phyloP scores from a whole-genome alignment of 2,113 vertebrate species.

The Catagonus wagneri region DNA sequence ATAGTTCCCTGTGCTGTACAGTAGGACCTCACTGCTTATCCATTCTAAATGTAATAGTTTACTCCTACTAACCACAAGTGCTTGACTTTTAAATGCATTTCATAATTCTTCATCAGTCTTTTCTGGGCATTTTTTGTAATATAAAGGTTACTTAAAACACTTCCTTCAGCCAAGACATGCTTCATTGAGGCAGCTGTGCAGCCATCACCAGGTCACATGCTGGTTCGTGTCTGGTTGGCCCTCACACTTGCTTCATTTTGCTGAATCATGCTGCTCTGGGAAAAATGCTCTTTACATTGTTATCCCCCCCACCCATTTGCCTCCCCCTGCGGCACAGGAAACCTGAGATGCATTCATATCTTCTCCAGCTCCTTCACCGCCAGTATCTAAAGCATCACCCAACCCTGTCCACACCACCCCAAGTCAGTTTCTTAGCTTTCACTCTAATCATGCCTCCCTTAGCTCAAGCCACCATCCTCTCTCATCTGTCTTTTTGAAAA shows the following conservation, averaged over 20 bases:
- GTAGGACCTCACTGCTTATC: too few relatives aligned
- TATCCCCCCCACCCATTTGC: background rate
- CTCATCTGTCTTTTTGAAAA: background rate
- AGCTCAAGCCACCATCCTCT: background rate
- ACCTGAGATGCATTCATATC: background rate
- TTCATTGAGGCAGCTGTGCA: fast-evolving
- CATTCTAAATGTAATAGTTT: too few relatives aligned
- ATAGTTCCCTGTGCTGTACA: too few relatives aligned
- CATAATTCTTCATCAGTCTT: too few relatives aligned
- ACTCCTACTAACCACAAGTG: too few relatives aligned
- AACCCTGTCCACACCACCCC: fast-evolving
- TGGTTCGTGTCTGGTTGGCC: fast-evolving
- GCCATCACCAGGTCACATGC: fast-evolving
- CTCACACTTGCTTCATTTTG: background rate
- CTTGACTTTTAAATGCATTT: too few relatives aligned
- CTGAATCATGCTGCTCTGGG: background rate
- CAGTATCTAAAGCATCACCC: too few relatives aligned
- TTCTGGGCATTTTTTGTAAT: background rate
- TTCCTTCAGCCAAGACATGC: background rate
- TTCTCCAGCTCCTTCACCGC: background rate
- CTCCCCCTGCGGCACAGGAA: fast-evolving
- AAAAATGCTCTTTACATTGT: fast-evolving
- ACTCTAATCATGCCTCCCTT: fast-evolving
- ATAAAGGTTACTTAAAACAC: background rate
- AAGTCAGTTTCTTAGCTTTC: background rate